Base-by-base conservation (phyloP, 2,113 vertebrate species). In the Cinclus mexicanus region DNA sequence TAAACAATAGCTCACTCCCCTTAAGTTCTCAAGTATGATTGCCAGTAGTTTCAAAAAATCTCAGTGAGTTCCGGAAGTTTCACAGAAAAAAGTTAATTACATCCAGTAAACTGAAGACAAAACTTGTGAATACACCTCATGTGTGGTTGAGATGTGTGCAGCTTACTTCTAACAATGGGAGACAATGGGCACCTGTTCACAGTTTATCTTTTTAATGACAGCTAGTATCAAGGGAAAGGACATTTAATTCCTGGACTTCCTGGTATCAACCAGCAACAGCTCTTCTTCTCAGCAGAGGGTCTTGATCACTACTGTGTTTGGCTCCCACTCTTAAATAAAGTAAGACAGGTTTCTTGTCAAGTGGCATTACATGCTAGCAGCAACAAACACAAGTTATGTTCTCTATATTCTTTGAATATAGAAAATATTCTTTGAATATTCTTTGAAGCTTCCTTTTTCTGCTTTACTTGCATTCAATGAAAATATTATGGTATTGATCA, bases 401-500 rank as follows among this genome's bases (percentile, higher is more conserved):
- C 6, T 39, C 7, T 64, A 7, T 28, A 60, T 37, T 41, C 33
- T 64, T 56, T 61, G 65, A n/a, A n/a, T 37, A 37, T 37, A 37
- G 35, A 37, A 37, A 37, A 37, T 37, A 37, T 37, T 37, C 35
- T 37, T 37, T 37, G 35, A 37, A 37, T 28, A 60, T 39, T 41
- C 33, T 64, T 56, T 61, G 65, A 64, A 83, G 42, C 5, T 57
- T 67, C 23, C 7, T 52, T 67, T 60, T 42, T 19, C 14, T 60
- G 41, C 57, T 79, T 83, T 31, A 69, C n/a, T 69, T 33, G 9
- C 25, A 57, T 8, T 81, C 56, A 70, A 25, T 37, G 17, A 77
- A 88, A 53, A 41, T 25, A 25, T 14, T 37, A 15, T 0, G 2
- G 11, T 53, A 77, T 6, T 0, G 2, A 72, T 49, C 33, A 64